Conservation (phyloP, 1,140 invertebrate species). For the Macrocentrus cingulum region DNA sequence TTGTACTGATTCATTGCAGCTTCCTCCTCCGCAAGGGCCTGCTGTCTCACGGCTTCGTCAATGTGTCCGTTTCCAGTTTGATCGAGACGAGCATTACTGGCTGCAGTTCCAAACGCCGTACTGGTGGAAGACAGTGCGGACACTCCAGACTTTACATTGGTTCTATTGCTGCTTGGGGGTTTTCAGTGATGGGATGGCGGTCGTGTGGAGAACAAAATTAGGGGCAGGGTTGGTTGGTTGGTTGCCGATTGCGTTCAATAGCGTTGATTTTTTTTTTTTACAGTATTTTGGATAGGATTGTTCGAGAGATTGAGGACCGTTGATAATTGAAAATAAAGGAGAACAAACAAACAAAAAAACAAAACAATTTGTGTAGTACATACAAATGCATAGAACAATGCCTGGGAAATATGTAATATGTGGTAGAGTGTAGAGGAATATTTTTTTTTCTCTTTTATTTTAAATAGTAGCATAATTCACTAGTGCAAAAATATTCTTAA, state of each 20-base stretch:
- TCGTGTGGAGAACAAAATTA: conserved; percentile 37
- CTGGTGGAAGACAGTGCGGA: conserved; percentile 86
- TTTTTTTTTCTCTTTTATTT: no score
- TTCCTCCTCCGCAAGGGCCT: conserved; percentile 92
- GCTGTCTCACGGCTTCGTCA: conserved; percentile 82
- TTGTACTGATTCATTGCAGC: conserved; percentile 93
- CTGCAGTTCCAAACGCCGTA: conserved; percentile 80
- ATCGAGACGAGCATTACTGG: conserved; percentile 73
- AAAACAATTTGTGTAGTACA: conserved; percentile 56
- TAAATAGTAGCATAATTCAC: no score
- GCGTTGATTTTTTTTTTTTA: conserved; percentile 22
- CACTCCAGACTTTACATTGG: conserved; percentile 86
- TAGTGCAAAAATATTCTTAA: no score
- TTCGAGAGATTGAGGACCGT: conserved; percentile 36
- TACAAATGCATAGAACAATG: conserved; percentile 54
- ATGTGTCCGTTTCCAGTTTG: conserved; percentile 71
- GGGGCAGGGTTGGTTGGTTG: conserved; percentile 21
- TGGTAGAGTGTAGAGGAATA: conserved; percentile 14
- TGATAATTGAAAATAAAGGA: conserved; percentile 58
- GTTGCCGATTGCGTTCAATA: conserved; percentile 26
- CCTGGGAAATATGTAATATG: conserved; percentile 29
- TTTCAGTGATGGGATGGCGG: conserved; percentile 49
- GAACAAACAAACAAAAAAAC: conserved; percentile 56
- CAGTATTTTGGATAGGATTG: no score
- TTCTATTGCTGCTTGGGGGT: conserved; percentile 70